These are phyloP conservation scores for Sinotaia quadrata DNA, from an alignment of 2,888 invertebrate species.

Conservation along the genomic window DNA sequence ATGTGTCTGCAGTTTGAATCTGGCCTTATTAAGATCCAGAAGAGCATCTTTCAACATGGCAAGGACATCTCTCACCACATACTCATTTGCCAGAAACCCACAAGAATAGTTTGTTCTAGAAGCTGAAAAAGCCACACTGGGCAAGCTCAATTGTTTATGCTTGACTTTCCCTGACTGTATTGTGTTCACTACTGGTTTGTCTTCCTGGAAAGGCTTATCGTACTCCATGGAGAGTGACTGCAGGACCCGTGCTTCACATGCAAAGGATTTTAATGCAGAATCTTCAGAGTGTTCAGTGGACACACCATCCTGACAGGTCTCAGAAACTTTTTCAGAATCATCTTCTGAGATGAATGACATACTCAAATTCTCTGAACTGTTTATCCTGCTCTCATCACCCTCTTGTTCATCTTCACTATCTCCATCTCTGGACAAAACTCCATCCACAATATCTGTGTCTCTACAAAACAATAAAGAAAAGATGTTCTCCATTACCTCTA, in stretches of 20 bases:
- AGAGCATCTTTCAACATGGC: constrained; percentile 62
- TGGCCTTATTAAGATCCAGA: constrained; percentile 56
- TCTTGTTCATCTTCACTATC: constrained; percentile 54
- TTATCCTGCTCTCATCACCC: constrained; percentile 38
- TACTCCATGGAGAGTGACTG: background rate
- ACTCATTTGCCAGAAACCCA: constrained; percentile 37
- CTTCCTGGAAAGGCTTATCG: background rate
- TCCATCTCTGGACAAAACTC: constrained; percentile 71
- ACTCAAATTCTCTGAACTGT: constrained; percentile 36
- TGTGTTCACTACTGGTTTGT: background rate
- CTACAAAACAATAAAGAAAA: constrained; percentile 82
- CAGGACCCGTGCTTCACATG: background rate
- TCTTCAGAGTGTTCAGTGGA: constrained; percentile 20
- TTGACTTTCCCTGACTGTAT: background rate
- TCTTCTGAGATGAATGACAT: constrained; percentile 39
- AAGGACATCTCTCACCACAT: constrained; percentile 60
- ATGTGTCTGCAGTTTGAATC: constrained; percentile 51
- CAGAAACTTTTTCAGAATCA: constrained; percentile 14
- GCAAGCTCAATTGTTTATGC: background rate
- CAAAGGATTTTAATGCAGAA: constrained; percentile 9
- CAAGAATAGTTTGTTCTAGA: constrained; percentile 3
- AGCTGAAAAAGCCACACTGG: constrained; percentile 6
- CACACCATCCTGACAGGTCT: constrained; percentile 18
- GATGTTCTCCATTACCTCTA: constrained; percentile 82
- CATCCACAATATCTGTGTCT: constrained; percentile 77